These are phyloP conservation scores for Zosterops pallidus DNA, from an alignment of 2,113 vertebrate species.

Conservation along the genomic window DNA sequence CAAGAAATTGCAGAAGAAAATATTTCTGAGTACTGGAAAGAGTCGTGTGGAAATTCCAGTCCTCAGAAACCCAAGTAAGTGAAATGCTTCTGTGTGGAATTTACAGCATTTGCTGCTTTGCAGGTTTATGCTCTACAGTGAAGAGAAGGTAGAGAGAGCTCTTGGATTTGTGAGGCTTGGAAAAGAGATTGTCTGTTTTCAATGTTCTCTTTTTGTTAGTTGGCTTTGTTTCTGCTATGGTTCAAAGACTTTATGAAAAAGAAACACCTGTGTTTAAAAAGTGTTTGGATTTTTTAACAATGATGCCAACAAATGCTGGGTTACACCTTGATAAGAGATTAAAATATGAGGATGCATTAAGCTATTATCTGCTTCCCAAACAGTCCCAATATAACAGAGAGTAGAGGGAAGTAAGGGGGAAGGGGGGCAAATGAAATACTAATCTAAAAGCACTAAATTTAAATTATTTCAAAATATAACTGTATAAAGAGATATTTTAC, in stretches of 20 bases:
- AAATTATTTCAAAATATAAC: not conserved
- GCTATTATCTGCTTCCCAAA: not conserved
- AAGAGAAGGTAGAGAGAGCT: not conserved
- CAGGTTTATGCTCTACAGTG: not conserved
- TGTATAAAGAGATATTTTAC: not conserved
- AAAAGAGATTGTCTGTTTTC: not conserved
- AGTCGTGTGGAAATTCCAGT: not conserved
- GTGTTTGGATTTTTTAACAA: not conserved
- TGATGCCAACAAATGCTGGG: not conserved
- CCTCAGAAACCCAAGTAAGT: not conserved
- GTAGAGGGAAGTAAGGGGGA: not conserved
- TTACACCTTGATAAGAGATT: not conserved
- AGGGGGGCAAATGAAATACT: not conserved
- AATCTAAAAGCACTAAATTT: not conserved
- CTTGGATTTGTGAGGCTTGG: not conserved
- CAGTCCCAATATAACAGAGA: not conserved
- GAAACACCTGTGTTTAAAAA: not conserved
- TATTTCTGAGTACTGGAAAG: not conserved
- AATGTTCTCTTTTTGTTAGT: not conserved
- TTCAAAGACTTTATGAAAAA: not conserved
- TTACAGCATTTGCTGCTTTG: not conserved
- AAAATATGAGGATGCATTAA: not conserved
- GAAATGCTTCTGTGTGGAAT: not conserved
- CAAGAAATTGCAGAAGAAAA: not conserved
- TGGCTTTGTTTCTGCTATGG: not conserved